Percentiles rank a stretch among this genome's conserved stretches.
These are phyloP conservation scores for Cheilosia vernalis DNA, from an alignment of 2,888 invertebrate genomes.

Conservation along the genomic window DNA sequence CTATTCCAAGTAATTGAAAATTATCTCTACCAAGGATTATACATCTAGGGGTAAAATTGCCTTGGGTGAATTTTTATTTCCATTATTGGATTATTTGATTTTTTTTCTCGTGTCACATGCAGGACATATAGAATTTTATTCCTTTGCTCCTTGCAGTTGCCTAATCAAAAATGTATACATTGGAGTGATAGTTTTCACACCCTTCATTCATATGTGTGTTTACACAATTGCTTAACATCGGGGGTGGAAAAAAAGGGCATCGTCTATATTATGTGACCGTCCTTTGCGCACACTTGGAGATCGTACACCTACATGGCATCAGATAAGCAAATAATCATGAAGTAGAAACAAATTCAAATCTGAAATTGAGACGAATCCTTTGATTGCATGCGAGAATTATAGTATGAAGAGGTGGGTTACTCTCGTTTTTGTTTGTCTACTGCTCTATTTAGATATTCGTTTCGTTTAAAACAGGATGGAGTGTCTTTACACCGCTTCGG, in stretches of 20 bases:
- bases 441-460: no score
- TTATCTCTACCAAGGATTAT: neutral
- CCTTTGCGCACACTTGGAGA: neutral
- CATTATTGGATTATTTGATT: conserved; percentile 15
- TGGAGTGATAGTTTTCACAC: conserved; percentile 21
- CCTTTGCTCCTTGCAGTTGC: conserved; percentile 5
- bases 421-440: no score
- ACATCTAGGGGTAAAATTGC: neutral
- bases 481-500: no score
- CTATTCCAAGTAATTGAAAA: neutral
- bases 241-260: no score
- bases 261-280: neutral
- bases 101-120: conserved; percentile 23
- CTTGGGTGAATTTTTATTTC: conserved; percentile 8
- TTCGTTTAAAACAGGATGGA: no score
- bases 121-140: neutral
- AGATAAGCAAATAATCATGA: neutral
- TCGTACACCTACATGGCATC: neutral
- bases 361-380: neutral
- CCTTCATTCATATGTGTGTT: conserved; percentile 29
- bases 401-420: no score
- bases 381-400: neutral
- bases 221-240: neutral
- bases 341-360: neutral
- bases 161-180: conserved; percentile 26